Percentiles rank a stretch among this genome's conserved stretches.
Evolutionary conservation across 2,113 vertebrate species (phyloP).

Genomic region (Nothocercus julius): DNA sequence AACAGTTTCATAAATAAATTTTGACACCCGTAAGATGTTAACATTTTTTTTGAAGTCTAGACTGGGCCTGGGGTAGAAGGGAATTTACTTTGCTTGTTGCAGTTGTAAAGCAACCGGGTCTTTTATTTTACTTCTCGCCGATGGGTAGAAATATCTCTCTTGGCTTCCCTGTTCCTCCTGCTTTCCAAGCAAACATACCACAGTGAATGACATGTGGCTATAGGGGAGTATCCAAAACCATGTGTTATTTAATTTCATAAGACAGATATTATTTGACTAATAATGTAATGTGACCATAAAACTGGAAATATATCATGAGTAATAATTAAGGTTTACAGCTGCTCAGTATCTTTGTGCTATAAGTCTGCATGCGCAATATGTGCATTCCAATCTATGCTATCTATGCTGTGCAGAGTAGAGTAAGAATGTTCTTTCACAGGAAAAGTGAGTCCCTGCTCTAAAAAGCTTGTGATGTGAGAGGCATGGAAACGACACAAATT

Average conservation of each 20-base stretch:
- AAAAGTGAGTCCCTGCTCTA: neutral
- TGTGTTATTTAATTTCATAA: neutral
- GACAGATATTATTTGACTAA: neutral
- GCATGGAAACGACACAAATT: neutral
- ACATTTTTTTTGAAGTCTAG: conserved; percentile 63
- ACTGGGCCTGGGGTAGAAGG: conserved; percentile 29
- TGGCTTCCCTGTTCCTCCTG: conserved; percentile 19
- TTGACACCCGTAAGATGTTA: conserved; percentile 69
- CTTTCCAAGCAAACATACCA: neutral
- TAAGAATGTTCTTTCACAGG: neutral
- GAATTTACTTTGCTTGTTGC: conserved; percentile 47
- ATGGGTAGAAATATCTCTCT: conserved; percentile 19
- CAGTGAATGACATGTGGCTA: neutral
- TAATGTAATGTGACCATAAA: neutral
- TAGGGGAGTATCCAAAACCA: neutral
- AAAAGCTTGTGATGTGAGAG: neutral
- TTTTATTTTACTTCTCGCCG: conserved; percentile 21
- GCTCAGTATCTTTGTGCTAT: neutral
- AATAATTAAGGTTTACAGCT: neutral
- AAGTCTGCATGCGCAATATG: neutral
- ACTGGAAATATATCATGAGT: neutral
- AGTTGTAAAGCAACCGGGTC: conserved; percentile 26
- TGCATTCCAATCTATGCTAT: fast-evolving
- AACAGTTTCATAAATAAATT: conserved; percentile 77
- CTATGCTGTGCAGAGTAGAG: neutral